Conservation (phyloP, 2,888 invertebrate genomes). For the Linyphia triangularis region DNA sequence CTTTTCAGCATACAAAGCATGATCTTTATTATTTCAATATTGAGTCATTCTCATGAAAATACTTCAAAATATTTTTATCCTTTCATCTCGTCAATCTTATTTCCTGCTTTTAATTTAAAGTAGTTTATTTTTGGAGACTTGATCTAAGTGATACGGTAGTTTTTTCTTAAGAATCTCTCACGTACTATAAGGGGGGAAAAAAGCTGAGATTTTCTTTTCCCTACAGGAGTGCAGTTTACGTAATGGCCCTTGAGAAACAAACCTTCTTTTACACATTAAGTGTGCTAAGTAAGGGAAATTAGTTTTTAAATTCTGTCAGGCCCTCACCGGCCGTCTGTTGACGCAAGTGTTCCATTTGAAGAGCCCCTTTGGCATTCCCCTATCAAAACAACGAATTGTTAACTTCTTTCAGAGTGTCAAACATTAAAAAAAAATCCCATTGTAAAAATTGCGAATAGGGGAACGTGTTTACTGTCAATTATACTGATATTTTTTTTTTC, state of each 20-base stretch:
- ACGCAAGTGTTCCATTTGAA: constrained; percentile 40
- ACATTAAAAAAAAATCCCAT: too few relatives aligned
- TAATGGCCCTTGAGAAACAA: not conserved
- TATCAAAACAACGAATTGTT: constrained; percentile 38
- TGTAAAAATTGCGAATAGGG: too few relatives aligned
- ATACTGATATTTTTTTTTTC: too few relatives aligned
- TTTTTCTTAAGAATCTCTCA: not conserved
- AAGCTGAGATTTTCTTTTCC: not conserved
- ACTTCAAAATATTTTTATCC: not conserved
- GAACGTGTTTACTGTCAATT: too few relatives aligned
- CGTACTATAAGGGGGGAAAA: not conserved
- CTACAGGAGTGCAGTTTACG: not conserved
- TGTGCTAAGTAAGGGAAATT: constrained; percentile 25
- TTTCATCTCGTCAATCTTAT: not conserved
- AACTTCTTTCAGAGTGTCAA: too few relatives aligned
- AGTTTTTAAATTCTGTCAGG: not conserved
- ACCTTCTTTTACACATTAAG: not conserved
- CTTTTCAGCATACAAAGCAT: too few relatives aligned
- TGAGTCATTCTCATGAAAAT: not conserved
- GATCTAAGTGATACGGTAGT: not conserved
- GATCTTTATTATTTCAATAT: too few relatives aligned
- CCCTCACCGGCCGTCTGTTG: constrained; percentile 5
- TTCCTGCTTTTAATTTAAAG: not conserved
- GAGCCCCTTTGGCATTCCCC: constrained; percentile 18
- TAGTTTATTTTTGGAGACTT: not conserved